These are phyloP conservation scores for Tipula lateralis DNA, from an alignment of 2,888 invertebrate genomes.

Conservation along the genomic window DNA sequence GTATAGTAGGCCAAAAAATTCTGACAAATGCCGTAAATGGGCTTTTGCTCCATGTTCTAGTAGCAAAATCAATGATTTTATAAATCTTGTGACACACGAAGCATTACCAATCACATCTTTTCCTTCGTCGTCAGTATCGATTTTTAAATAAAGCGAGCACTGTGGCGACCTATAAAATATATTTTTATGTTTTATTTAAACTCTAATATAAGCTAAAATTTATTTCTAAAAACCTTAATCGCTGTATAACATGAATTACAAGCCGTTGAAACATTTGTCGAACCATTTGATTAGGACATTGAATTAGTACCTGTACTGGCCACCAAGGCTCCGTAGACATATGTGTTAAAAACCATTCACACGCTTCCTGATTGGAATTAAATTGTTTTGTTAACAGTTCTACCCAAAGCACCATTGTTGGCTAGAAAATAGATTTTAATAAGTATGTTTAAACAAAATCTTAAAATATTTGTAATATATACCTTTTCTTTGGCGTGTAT, in stretches of 20 bases:
- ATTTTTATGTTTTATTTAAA: not conserved
- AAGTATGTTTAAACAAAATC: not conserved
- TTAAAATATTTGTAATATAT: too few relatives aligned
- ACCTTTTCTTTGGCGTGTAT: slow-evolving; percentile 96
- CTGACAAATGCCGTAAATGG: slow-evolving; percentile 81
- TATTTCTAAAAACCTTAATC: slow-evolving; percentile 60
- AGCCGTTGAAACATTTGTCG: slow-evolving; percentile 94
- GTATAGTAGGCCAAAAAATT: slow-evolving; percentile 86
- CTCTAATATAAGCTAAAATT: slow-evolving; percentile 33
- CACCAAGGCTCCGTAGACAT: slow-evolving; percentile 94
- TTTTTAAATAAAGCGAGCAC: slow-evolving; percentile 57
- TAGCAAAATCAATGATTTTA: slow-evolving; percentile 77
- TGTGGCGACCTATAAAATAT: slow-evolving; percentile 53
- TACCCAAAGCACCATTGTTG: slow-evolving; percentile 96
- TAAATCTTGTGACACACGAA: slow-evolving; percentile 88
- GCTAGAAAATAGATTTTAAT: slow-evolving; percentile 51
- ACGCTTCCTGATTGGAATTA: slow-evolving; percentile 82
- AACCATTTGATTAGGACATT: slow-evolving; percentile 95
- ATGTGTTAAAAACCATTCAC: slow-evolving; percentile 87
- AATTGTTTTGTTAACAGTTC: slow-evolving; percentile 92
- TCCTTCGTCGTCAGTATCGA: slow-evolving; percentile 51
- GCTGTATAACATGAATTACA: slow-evolving; percentile 90
- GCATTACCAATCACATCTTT: slow-evolving; percentile 60
- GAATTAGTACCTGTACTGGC: slow-evolving; percentile 90
- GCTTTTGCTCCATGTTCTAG: slow-evolving; percentile 85